Conservation (phyloP, 2,888 invertebrate genomes). For the Lottia gigantea region DNA sequence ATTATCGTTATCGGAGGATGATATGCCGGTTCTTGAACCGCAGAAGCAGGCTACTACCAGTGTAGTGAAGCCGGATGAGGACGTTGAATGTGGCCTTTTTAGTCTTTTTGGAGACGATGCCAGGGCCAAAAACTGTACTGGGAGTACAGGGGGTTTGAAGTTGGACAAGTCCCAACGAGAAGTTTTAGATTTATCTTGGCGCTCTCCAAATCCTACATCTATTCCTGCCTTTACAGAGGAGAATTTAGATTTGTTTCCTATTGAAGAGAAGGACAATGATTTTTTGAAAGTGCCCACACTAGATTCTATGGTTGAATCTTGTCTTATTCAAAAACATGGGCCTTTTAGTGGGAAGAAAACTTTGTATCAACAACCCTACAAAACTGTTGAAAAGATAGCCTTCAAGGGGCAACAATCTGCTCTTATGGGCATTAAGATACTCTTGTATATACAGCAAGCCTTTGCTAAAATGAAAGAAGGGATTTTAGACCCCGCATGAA, state of each 20-base stretch:
- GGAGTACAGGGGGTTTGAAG: neutral
- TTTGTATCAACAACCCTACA: neutral
- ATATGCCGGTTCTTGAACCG: too few relatives aligned
- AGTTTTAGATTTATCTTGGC: neutral
- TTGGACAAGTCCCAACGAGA: constrained; percentile 4
- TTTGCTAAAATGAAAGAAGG: neutral
- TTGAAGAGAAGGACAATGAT: neutral
- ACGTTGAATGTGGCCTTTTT: too few relatives aligned
- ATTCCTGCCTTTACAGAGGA: neutral
- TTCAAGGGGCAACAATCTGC: neutral
- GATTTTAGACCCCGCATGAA: neutral
- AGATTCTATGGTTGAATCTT: neutral
- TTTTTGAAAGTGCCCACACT: neutral
- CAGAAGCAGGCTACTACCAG: too few relatives aligned
- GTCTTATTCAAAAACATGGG: neutral
- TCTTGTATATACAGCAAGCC: neutral
- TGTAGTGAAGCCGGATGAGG: too few relatives aligned
- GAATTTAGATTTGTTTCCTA: neutral
- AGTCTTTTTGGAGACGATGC: too few relatives aligned
- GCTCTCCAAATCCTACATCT: neutral
- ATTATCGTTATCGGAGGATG: too few relatives aligned
- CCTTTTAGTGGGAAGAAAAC: neutral
- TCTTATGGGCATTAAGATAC: neutral
- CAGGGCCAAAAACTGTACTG: neutral
- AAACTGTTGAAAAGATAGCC: neutral